Base-by-base conservation (phyloP, 1,140 invertebrate genomes). In the Lutraria rhynchaena region DNA sequence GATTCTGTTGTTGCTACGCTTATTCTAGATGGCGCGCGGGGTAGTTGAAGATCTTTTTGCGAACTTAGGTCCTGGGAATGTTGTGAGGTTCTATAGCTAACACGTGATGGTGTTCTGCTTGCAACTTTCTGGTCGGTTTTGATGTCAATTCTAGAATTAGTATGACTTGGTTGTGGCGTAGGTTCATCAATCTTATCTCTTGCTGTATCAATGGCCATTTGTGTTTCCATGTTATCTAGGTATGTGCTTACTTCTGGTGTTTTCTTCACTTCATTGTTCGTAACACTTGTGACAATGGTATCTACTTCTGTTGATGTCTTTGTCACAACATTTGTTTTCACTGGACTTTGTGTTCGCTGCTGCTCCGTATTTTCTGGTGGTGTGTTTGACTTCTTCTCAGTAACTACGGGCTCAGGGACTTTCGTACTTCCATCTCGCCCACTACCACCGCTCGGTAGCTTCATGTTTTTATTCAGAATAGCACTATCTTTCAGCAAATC, bases 401-500 rank as follows among this genome's bases (percentile, higher is more conserved):
- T 4, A 11, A 27, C 0, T 22, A 0, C 19, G 3, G 63, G 63
- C 19, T 4, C 15, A 1, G 44, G 3, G 1, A 46, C 41, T 9
- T 4, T 55, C n/a, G 63, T 37, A 67, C 27, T 49, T 24, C 22
- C 46, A 22, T 41, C 35, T 46, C 61, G 41, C n/a, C n/a, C n/a
- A n/a, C n/a, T n/a, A n/a, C n/a, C n/a, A n/a, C n/a, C n/a, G n/a
- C n/a, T n/a, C n/a, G n/a, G n/a, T 41, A 41, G 15, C 15, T 41
- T 41, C 37, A 7, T 41, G 31, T 49, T 69, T 15, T 60, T 22
- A 60, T 80, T 80, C 22, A 80, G 27, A n/a, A 37, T 5, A 7
- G 33, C 41, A 70, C 76, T 80, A 27, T 67, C 76, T 60, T 80
- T 80, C 15, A 80, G 27, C 22, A 80, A 57, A 49, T 80, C 65